Evolutionary conservation across 2,888 invertebrate species (phyloP), one percentile per base, ranked within the genome.

Genomic region (Lepidocyrtoides sp.): DNA sequence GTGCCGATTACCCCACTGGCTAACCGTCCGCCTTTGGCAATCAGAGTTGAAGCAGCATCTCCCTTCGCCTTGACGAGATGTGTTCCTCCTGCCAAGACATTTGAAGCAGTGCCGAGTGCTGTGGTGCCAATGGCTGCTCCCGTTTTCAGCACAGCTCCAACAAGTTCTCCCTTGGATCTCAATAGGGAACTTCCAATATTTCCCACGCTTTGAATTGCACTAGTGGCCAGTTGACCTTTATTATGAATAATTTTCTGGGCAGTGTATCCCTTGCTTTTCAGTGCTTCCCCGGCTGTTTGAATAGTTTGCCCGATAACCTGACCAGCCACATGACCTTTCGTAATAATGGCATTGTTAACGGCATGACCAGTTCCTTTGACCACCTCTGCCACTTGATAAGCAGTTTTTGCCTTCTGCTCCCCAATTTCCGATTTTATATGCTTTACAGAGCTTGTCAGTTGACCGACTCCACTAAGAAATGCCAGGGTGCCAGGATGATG

Each of bases 1-100:
- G 87, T 87, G 10, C 79, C 87, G 20, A 87, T 87, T 10, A 87
- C 79, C 23, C 87, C 87, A 51, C 41, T 51, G 10, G 79, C 79
- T 12, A 87, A n/a, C 12, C 36, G 8, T 14, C 87, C 79, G 29
- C 87, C 87, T 29, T 44, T 79, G 10, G 48, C 79, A 2, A 87
- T 63, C 8, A 79, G 4, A 26, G 79, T 77, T 29, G 63, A 44
- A 41, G 75, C 66, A 29, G 66, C 77, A 17, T 87, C 79, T 0
- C 87, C 87, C 36, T 87, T 87, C 17, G 63, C 66, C 8, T 20
- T 44, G 4, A 87, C 66, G 4, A 87, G 14, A 12, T 44, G 4
- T 0, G 87, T 87, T 0, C 87, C 87, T 36, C 23, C 54, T 23
- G 44, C 66, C 41, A 87, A 48, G 1, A 44, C 79, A 36, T 66